phyloP scores from a whole-genome alignment of 2,888 invertebrate species.

The Strigamia crassipes region DNA sequence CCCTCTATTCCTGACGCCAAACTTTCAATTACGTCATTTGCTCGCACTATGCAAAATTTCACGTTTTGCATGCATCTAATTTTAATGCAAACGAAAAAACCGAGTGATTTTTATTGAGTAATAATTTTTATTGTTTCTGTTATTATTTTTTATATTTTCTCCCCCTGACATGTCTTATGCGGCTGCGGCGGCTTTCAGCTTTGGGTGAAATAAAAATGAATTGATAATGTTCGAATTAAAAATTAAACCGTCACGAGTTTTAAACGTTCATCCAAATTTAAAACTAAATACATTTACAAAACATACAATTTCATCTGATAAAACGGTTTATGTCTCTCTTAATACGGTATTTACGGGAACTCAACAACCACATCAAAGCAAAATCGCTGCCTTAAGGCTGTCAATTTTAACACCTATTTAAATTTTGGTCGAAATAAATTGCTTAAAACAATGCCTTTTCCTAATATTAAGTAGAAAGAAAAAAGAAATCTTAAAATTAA shows the following conservation, averaged over 20 bases:
- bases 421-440: background rate
- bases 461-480: too few species aligned
- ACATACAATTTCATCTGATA: background rate
- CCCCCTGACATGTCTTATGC: background rate
- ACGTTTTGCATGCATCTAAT: background rate
- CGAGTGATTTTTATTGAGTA: background rate
- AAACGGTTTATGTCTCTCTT: background rate
- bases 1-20: background rate
- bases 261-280: background rate
- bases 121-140: background rate
- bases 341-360: background rate
- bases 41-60: background rate
- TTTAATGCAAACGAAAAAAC: background rate
- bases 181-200: background rate
- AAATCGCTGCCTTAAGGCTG: background rate
- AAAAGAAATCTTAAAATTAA: too few species aligned
- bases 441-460: too few species aligned
- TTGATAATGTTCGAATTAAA: background rate
- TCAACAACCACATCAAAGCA: background rate
- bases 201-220: background rate
- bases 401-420: background rate
- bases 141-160: background rate
- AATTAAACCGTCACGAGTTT: background rate
- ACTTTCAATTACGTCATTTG: background rate
- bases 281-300: background rate